Base-by-base conservation (phyloP, 2,797 vertebrate genomes). In the Semaprochilodus insignis region DNA sequence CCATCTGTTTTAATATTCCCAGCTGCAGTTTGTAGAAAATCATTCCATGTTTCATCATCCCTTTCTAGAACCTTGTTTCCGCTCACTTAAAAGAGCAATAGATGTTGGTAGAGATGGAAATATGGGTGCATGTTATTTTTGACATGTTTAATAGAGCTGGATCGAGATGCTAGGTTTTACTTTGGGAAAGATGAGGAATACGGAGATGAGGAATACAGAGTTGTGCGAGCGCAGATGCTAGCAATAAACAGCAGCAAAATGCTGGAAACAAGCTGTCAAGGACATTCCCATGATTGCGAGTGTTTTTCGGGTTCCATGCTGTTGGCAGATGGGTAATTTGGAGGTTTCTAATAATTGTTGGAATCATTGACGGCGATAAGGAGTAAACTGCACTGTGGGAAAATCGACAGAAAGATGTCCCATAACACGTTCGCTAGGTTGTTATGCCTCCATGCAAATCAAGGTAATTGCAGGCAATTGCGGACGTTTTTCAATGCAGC, bases 401-500 rank as follows among this genome's bases (percentile, higher is more conserved):
- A 27, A 63, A 15, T 7, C 2, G 25, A 27, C 25, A 1, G 60
- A 63, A 63, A 31, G 23, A 13, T 4, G 59, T n/a, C 21, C 1
- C 59, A 2, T 59, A 59, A 59, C 2, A 6, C 6, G 62, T 19
- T 36, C 21, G 10, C 19, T 36, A 31, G 31, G 7, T 40, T 17
- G 19, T 40, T 40, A 13, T n/a, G 65, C 34, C 65, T 67, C 40
- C 65, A 67, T 40, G 34, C 65, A 62, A 62, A 62, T 62, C 60
- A 15, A 14, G 25, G 27, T 67, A 44, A 67, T 67, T 67, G 65
- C 65, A 67, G 31, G 19, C 65, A n/a, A 67, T 67, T 21, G 34
- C 19, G 8, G 21, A 2, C 16, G 6, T 21, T 40, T 67, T 48
- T 13, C 19, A 4, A 17, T 40, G 36, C 65, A 60, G 21, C 4